Evolutionary conservation across 1,140 invertebrate species (phyloP).

Genomic region (Zaprionus taronus): DNA sequence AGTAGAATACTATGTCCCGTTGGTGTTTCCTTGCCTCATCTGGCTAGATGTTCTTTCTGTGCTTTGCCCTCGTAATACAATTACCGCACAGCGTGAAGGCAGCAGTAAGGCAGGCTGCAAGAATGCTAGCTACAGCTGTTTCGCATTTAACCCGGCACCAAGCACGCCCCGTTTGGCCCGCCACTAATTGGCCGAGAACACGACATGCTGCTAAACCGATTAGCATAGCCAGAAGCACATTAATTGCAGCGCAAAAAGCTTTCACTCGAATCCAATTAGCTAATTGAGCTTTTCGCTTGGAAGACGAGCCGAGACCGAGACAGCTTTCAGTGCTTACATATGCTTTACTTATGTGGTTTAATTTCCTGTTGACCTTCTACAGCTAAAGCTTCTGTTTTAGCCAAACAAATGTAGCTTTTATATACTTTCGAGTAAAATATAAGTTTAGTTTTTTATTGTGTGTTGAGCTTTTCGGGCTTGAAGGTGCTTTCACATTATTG

Average conservation of each 20-base stretch:
- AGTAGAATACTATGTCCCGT: slow-evolving; percentile 21
- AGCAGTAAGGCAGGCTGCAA: not conserved
- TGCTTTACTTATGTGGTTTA: not conserved
- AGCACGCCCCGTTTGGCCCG: not conserved
- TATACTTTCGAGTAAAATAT: not conserved
- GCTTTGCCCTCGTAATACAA: slow-evolving; percentile 4
- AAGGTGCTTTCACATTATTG: not conserved
- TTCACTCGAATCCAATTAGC: slow-evolving; percentile 7
- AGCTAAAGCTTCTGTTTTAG: not conserved
- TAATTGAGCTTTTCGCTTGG: slow-evolving; percentile 4
- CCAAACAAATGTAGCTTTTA: not conserved
- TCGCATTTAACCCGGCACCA: not conserved
- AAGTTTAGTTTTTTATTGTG: no score
- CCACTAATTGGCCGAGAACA: slow-evolving; percentile 1
- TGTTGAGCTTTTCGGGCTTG: not conserved
- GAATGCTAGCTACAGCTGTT: not conserved
- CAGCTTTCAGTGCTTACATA: not conserved
- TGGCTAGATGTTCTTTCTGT: not conserved
- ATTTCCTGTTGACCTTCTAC: not conserved
- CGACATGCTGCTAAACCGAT: slow-evolving; percentile 8
- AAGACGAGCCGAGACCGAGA: not conserved
- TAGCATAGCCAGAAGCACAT: slow-evolving; percentile 9
- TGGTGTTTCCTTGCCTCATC: not conserved
- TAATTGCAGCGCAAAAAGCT: slow-evolving; percentile 3
- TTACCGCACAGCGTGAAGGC: not conserved